Evolutionary conservation across 2,113 vertebrate species (phyloP).

Genomic region (Sula dactylatra): DNA sequence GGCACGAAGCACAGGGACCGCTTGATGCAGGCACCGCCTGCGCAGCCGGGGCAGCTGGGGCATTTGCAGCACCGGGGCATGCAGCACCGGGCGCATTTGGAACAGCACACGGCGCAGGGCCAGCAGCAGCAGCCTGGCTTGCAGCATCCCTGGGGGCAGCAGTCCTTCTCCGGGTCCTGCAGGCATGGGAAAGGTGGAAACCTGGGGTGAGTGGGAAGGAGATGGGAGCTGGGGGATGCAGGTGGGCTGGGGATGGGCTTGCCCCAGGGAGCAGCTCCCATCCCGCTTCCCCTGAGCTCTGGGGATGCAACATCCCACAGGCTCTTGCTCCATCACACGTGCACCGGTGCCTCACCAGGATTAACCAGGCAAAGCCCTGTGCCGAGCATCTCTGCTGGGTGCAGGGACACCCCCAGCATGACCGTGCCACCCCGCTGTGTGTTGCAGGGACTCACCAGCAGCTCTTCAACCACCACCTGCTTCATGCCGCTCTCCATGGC

Average conservation of each 20-base stretch:
- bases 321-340: accelerated
- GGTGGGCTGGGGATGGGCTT: accelerated
- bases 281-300: accelerated
- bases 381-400: neutral
- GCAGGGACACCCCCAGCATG: accelerated
- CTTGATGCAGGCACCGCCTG: neutral
- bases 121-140: neutral
- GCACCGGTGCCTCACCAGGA: neutral
- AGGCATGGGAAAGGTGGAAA: accelerated
- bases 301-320: accelerated
- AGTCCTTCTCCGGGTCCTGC: neutral
- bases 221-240: accelerated
- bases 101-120: neutral
- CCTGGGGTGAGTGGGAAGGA: accelerated
- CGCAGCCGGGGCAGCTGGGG: neutral
- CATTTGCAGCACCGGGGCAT: slow-evolving; percentile 8
- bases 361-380: neutral
- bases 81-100: slow-evolving; percentile 21
- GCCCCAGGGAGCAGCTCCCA: neutral
- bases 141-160: neutral
- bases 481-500: slow-evolving; percentile 32
- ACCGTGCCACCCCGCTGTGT: neutral
- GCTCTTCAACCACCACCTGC: slow-evolving; percentile 27
- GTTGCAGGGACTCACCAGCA: neutral
- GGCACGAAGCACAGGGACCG: neutral